Percentiles rank a stretch among this genome's conserved stretches.
These are phyloP conservation scores for Esox masquinongy DNA, from an alignment of 2,797 vertebrate genomes.

Conservation along the genomic window DNA sequence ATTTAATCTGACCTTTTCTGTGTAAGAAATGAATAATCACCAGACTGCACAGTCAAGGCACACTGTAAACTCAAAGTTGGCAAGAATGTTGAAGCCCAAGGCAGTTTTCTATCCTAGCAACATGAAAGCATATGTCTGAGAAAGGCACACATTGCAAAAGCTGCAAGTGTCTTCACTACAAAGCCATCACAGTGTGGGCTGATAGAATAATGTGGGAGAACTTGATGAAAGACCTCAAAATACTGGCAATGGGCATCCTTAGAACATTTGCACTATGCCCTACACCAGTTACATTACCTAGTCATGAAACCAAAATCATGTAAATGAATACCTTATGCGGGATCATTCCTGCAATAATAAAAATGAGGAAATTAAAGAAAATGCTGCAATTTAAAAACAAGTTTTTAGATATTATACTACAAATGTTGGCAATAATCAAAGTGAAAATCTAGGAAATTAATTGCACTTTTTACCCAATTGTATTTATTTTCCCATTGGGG, in stretches of 20 bases:
- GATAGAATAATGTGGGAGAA: constrained; percentile 1
- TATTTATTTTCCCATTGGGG: no score
- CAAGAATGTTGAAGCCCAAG: background rate
- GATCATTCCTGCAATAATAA: no score
- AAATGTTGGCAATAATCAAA: no score
- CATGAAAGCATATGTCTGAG: constrained; percentile 6
- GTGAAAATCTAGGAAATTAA: no score
- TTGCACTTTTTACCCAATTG: no score
- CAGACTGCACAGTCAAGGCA: background rate
- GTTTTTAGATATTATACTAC: no score
- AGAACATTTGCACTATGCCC: background rate
- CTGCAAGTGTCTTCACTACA: background rate
- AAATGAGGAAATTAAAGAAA: no score
- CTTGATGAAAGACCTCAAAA: background rate
- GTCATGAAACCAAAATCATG: background rate
- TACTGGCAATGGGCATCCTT: background rate
- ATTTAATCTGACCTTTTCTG: background rate
- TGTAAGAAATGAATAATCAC: background rate
- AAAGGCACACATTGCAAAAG: background rate
- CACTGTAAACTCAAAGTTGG: background rate
- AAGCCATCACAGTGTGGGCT: background rate
- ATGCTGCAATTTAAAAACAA: no score
- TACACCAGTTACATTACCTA: background rate
- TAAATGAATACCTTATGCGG: background rate
- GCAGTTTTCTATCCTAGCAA: background rate